These are phyloP conservation scores for Sycobia sp. DNA, from an alignment of 1,140 invertebrate species.

Conservation along the genomic window DNA sequence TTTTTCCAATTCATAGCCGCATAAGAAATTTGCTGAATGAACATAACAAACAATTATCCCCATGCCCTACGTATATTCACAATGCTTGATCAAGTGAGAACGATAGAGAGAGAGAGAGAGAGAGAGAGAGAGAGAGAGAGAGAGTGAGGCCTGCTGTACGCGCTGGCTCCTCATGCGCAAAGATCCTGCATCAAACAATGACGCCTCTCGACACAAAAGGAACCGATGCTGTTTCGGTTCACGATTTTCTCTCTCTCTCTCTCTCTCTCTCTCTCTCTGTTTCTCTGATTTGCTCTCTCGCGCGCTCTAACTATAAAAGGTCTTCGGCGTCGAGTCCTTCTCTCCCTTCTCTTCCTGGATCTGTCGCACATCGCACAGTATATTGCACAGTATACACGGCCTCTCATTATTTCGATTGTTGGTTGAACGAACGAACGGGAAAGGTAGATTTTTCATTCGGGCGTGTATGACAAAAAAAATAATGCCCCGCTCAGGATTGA, in stretches of 20 bases:
- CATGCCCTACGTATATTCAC: too few species aligned
- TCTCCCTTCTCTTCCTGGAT: background rate
- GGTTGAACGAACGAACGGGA: background rate
- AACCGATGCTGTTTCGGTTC: slow-evolving; percentile 17
- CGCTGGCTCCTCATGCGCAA: slow-evolving; percentile 3
- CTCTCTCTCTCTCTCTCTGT: too few species aligned
- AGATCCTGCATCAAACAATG: slow-evolving; percentile 22
- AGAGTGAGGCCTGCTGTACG: background rate
- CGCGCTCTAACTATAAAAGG: slow-evolving; percentile 13
- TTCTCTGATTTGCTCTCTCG: too few species aligned
- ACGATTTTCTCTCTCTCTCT: too few species aligned
- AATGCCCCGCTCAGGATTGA: too few species aligned
- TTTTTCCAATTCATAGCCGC: too few species aligned
- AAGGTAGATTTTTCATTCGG: slow-evolving; percentile 12
- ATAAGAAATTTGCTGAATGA: too few species aligned
- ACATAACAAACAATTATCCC: too few species aligned
- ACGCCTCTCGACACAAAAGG: slow-evolving; percentile 13
- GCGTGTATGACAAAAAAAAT: too few species aligned
- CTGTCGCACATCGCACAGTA: slow-evolving; percentile 12
- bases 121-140: background rate
- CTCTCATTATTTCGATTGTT: slow-evolving; percentile 25
- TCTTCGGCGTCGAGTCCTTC: too few species aligned
- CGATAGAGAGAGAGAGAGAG: background rate
- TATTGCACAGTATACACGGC: too few species aligned
- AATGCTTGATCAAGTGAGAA: background rate